Evolutionary conservation across 2,113 vertebrate genomes (phyloP), one percentile per base, ranked within the genome.

Genomic region (Perca flavescens): DNA sequence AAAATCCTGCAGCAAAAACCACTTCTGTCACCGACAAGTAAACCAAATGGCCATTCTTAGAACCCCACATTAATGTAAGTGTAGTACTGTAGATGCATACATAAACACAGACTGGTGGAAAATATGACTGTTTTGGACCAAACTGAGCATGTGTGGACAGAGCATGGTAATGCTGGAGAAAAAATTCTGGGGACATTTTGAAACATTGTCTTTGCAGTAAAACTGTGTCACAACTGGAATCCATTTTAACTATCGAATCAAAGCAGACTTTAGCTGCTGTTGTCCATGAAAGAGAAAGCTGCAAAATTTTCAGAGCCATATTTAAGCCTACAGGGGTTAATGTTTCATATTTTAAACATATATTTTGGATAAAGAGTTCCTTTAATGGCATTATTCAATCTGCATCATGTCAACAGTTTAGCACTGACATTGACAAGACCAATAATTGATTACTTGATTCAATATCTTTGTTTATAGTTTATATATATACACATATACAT

Each of bases 151-250:
- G 34, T 72, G 43, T 47, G 36, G 36, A 70, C 36, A 64, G 40
- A 80, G 17, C 43, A 77, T 49, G 57, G 82, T 69, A 62, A 74
- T 56, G 49, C 50, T 79, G 36, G 78, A 69, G 50, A n/a, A 62
- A 76, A 53, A 43, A 74, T 79, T 76, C 11, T 69, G 9, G 68
- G 53, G 28, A 61, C 17, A 10, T 79, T 52, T 66, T 58, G 49
- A 34, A 31, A 57, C 11, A 22, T 73, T 46, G 68, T 72, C 57
- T 65, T 58, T 77, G 31, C n/a, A 6, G n/a, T 70, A 40, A 77
- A 74, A 75, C 50, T 83, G 58, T 69, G 77, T 73, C 52, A 46
- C 64, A 78, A 49, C 57, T 60, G 61, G 71, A 85, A 81, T 68
- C 22, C 54, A 73, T 56, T 58, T 50, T 50, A 82, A 56, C 72